Conservation (phyloP, 2,113 vertebrate genomes). For the Rhinolophus sinicus region DNA sequence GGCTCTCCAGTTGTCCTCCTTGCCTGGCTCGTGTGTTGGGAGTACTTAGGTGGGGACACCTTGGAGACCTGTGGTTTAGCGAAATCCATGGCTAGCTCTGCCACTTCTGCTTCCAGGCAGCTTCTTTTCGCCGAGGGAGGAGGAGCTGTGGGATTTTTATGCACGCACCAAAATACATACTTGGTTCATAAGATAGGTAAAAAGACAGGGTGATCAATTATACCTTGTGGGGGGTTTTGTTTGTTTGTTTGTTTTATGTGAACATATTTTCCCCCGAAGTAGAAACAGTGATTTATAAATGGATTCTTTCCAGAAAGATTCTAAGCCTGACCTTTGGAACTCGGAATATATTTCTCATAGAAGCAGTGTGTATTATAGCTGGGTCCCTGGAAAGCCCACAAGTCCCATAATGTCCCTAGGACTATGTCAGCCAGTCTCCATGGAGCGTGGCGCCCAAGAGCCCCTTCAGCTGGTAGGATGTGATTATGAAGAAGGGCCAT, state of each 20-base stretch:
- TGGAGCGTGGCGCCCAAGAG: not conserved
- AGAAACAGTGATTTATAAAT: conserved; percentile 31
- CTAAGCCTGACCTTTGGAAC: not conserved
- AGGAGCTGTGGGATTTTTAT: not conserved
- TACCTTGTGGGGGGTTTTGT: not conserved
- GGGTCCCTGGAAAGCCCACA: not conserved
- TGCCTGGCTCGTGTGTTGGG: not conserved
- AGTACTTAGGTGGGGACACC: not conserved
- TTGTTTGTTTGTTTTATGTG: not conserved
- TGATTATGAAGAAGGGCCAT: not conserved
- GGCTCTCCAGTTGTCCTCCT: not conserved
- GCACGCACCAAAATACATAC: not conserved
- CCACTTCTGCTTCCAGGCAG: not conserved
- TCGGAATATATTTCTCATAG: not conserved
- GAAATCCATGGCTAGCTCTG: not conserved
- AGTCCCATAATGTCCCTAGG: not conserved
- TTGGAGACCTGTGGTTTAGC: not conserved
- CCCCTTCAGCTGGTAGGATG: not conserved
- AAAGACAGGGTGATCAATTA: not conserved
- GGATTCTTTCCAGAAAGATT: conserved; percentile 4
- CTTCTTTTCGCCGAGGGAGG: not conserved
- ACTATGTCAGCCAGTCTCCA: not conserved
- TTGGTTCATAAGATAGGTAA: not conserved
- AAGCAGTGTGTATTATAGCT: not conserved
- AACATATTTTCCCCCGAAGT: not conserved